Base-by-base conservation (phyloP, 2,888 invertebrate genomes). In the Amphimallon solstitiale region DNA sequence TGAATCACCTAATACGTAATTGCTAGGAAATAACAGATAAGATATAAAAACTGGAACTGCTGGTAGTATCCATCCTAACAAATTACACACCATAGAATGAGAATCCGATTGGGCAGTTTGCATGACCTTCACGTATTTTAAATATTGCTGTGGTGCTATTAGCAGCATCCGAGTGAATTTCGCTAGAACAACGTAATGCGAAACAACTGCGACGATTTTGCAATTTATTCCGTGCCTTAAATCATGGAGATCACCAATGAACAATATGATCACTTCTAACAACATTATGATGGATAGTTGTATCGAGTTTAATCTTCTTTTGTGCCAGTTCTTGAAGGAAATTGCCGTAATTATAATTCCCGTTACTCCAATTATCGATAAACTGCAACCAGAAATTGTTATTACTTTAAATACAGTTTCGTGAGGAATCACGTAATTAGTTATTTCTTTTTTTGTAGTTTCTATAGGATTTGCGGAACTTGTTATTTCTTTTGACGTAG, bases 181-280 rank as follows among this genome's bases (percentile, higher is more conserved):
- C 7, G 52, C 54, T 9, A 60, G 12, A 17, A 65, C 51, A n/a
- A 65, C 48, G 19, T 60, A 65, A 29, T 65, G 65, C 19, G 61
- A 40, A 2, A 49, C 6, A 7, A 40, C 51, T 2, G 52, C 65
- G 19, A 66, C 12, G 2, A 43, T 34, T 21, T 34, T 17, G 46
- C 64, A 65, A 14, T 10, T 12, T 4, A 48, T 21, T 19, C 15
- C 21, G 29, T 15, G 15, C 6, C 15, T 7, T 7, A 37, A n/a
- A 3, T 1, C 23, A 17, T 56, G 14, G n/a, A 63, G 12, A 21
- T 64, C 56, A 1, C 45, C 54, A 4, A 64, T 35, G 21, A 54
- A 64, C 3, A 64, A 21, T 2, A 51, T 34, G 9, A 34, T 6
- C 1, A 60, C 43, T 40, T 65, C 65, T 2, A 65, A 7, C 2